These are phyloP conservation scores for Crypturellus tataupa DNA, from an alignment of 2,797 vertebrate genomes.

Conservation along the genomic window DNA sequence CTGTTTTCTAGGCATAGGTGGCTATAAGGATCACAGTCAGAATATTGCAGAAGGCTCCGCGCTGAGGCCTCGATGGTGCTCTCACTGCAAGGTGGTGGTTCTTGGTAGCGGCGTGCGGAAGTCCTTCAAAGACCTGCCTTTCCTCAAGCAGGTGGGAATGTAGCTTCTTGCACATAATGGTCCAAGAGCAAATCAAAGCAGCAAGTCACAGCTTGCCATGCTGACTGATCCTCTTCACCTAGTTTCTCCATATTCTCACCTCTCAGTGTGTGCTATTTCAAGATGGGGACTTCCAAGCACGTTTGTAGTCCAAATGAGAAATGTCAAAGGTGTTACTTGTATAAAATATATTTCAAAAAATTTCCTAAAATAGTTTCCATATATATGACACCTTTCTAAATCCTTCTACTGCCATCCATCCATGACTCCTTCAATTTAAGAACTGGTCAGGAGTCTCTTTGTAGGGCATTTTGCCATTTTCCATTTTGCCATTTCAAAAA, in stretches of 20 bases:
- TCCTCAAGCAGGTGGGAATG: conserved; percentile 83
- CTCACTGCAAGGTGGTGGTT: conserved; percentile 96
- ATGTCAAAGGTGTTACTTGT: not conserved
- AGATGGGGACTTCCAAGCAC: too few relatives aligned
- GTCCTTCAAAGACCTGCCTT: conserved; percentile 86
- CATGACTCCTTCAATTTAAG: not conserved
- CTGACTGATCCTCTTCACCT: not conserved
- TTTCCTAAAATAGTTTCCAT: not conserved
- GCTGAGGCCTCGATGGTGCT: conserved; percentile 93
- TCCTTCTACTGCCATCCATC: not conserved
- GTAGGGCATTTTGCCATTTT: not conserved
- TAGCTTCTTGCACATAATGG: not conserved
- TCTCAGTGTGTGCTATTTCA: not conserved
- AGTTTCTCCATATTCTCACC: not conserved
- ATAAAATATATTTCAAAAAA: not conserved
- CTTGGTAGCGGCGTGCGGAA: conserved; percentile 95
- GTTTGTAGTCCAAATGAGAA: not conserved
- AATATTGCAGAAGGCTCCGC: conserved; percentile 80
- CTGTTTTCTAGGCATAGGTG: conserved; percentile 79
- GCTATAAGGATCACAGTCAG: conserved; percentile 83
- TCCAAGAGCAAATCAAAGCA: not conserved
- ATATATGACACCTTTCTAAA: not conserved
- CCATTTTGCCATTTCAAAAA: fast-evolving
- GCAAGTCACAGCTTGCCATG: not conserved
- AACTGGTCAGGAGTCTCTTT: not conserved